Evolutionary conservation across 2,113 vertebrate species (phyloP).

Genomic region (Fulmarus glacialis): DNA sequence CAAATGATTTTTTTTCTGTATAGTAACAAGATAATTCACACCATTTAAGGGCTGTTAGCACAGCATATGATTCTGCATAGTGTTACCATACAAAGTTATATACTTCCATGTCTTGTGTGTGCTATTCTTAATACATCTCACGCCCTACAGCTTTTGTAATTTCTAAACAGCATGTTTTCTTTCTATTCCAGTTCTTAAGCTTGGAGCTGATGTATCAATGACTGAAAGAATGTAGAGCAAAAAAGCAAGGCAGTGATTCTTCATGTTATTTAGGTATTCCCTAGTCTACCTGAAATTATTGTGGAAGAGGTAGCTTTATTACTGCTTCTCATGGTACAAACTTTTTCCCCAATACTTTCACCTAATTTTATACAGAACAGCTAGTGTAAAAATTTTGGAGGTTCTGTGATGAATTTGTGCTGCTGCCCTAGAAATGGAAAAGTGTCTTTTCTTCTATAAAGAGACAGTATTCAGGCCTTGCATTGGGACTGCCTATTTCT

Average conservation of each 20-base stretch:
- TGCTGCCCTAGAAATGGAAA: background rate
- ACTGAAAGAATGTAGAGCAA: background rate
- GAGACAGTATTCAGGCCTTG: background rate
- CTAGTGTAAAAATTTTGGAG: background rate
- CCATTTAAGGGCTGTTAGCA: background rate
- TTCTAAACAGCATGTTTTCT: background rate
- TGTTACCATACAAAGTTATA: background rate
- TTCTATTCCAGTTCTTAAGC: background rate
- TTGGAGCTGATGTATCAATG: background rate
- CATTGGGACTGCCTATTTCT: background rate
- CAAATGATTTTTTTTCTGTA: background rate
- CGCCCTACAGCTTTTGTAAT: background rate
- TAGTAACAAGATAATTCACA: background rate
- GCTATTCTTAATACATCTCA: background rate
- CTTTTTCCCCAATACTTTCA: fast-evolving
- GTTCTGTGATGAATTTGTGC: background rate
- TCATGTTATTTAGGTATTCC: background rate
- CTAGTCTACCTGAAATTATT: background rate
- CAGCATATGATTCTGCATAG: background rate
- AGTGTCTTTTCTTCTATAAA: background rate
- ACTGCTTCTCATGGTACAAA: background rate
- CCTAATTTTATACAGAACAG: background rate
- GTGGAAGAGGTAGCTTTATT: background rate
- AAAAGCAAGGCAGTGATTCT: background rate
- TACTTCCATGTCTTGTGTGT: background rate